Evolutionary conservation across 2,113 vertebrate species (phyloP).

Genomic region (Alouatta palliata): DNA sequence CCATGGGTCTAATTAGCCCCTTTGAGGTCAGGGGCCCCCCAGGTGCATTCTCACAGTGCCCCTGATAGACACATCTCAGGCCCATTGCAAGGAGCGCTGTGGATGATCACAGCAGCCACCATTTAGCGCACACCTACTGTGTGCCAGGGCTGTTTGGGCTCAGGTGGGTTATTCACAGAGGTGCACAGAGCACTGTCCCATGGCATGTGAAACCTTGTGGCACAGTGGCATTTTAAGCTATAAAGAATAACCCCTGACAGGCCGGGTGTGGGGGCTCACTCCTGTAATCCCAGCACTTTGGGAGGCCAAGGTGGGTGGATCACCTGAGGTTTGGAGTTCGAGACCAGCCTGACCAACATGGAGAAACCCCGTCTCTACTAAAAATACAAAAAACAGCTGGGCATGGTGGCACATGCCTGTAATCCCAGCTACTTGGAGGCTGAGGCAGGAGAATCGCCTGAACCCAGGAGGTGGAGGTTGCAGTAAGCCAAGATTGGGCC

Average conservation of each 20-base stretch:
- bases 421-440: too few relatives aligned
- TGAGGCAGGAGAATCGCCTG: too few relatives aligned
- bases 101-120: rapidly evolving
- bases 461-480: too few relatives aligned
- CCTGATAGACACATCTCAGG: rapidly evolving
- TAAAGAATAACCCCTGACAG: not conserved
- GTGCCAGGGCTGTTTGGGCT: rapidly evolving
- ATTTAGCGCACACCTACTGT: rapidly evolving
- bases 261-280: too few relatives aligned
- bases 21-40: not conserved
- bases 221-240: rapidly evolving
- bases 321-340: too few relatives aligned
- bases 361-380: too few relatives aligned
- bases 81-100: rapidly evolving
- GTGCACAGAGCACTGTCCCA: rapidly evolving
- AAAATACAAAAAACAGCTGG: too few relatives aligned
- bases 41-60: rapidly evolving
- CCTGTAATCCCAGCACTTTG: too few relatives aligned
- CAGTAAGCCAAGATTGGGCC: too few relatives aligned
- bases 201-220: not conserved
- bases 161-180: not conserved
- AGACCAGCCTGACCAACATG: too few relatives aligned
- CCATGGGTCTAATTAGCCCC: rapidly evolving
- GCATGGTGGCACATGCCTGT: too few relatives aligned
- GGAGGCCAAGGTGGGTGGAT: too few relatives aligned